phyloP scores from a whole-genome alignment of 2,888 invertebrate species.

The Mimachlamys varia region DNA sequence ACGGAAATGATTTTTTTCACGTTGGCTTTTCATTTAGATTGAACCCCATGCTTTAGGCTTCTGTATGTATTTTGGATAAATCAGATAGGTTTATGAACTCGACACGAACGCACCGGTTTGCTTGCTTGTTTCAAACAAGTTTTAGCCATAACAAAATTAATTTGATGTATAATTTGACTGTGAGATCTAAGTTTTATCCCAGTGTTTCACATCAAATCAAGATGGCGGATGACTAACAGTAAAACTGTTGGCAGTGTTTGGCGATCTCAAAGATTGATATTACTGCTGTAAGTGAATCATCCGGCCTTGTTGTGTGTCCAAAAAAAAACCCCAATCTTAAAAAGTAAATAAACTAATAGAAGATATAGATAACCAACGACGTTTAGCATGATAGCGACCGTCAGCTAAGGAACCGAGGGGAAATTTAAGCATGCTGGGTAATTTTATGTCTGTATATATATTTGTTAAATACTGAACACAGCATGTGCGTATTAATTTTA shows the following conservation, averaged over 20 bases:
- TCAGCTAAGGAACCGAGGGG: background rate
- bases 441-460: background rate
- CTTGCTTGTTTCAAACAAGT: background rate
- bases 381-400: background rate
- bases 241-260: conserved; percentile 17
- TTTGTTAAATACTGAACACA: background rate
- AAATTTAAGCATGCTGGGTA: background rate
- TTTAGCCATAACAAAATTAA: conserved; percentile 17
- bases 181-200: background rate
- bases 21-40: background rate
- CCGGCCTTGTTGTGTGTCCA: background rate
- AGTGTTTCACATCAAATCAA: background rate
- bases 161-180: background rate
- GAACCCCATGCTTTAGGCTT: background rate
- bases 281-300: background rate
- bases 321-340: background rate
- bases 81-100: background rate
- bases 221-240: background rate
- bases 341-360: background rate
- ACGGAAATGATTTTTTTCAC: background rate
- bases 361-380: background rate
- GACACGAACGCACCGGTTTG: conserved; percentile 13
- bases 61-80: background rate
- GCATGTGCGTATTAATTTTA: background rate
- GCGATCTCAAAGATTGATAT: background rate